A percentile compares a stretch with the other conserved stretches of the same genome.
phyloP scores from a whole-genome alignment of 2,888 invertebrate genomes.

The Lissocephala sabroskyi region DNA sequence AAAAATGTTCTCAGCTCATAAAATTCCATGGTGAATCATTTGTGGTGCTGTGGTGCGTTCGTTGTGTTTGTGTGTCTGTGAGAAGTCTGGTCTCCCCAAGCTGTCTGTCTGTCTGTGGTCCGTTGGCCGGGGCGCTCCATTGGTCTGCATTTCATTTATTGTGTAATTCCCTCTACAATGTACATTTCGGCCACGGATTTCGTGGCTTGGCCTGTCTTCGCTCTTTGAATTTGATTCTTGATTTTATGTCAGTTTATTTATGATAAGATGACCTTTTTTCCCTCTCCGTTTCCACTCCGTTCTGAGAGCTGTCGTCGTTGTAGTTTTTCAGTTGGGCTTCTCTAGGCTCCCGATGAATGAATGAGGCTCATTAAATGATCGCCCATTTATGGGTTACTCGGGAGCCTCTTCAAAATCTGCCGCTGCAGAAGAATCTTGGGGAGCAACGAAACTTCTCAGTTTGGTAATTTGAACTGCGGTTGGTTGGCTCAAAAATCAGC shows the following conservation, averaged over 20 bases:
- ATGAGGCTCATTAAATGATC: slow-evolving; percentile 62
- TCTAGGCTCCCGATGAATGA: slow-evolving; percentile 43
- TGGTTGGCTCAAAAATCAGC: slow-evolving; percentile 14
- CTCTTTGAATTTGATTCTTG: slow-evolving; percentile 64
- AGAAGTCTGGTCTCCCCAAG: slow-evolving; percentile 32
- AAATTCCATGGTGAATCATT: slow-evolving; percentile 62
- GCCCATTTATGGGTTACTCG: slow-evolving; percentile 37
- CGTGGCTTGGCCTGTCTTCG: slow-evolving; percentile 35
- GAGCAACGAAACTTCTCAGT: slow-evolving; percentile 34
- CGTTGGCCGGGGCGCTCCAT: slow-evolving; percentile 31
- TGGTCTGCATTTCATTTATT: slow-evolving; percentile 65
- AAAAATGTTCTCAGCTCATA: slow-evolving; percentile 66
- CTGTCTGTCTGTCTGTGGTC: slow-evolving; percentile 4
- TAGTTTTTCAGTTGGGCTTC: slow-evolving; percentile 27
- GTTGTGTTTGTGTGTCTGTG: too few relatives aligned
- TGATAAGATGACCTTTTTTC: slow-evolving; percentile 62
- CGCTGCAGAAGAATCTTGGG: slow-evolving; percentile 22
- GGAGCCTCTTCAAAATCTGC: slow-evolving; percentile 18
- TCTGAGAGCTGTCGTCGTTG: slow-evolving; percentile 28
- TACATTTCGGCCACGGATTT: slow-evolving; percentile 60
- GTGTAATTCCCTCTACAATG: slow-evolving; percentile 58
- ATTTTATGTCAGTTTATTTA: slow-evolving; percentile 67
- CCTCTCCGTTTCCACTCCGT: slow-evolving; percentile 9
- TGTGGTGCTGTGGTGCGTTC: slow-evolving; percentile 25
- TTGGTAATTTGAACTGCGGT: slow-evolving; percentile 38